phyloP scores from a whole-genome alignment of 2,113 vertebrate genomes.

The Diphyllodes magnificus region DNA sequence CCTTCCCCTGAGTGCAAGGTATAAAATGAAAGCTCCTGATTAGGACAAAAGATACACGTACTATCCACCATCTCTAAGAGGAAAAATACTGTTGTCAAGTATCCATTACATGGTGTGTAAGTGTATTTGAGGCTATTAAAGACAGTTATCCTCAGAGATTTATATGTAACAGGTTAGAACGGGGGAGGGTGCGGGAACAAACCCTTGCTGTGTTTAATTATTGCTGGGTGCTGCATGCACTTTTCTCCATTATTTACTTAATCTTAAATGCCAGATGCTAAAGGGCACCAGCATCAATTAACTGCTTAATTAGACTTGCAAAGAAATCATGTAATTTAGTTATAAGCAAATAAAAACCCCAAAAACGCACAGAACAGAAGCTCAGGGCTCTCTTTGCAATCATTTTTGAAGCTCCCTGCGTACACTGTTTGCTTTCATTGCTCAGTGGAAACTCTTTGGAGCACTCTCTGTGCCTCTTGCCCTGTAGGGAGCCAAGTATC shows the following conservation, averaged over 20 bases:
- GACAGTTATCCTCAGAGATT: not conserved
- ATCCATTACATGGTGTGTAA: not conserved
- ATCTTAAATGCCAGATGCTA: conserved; percentile 60
- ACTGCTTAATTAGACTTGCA: conserved; percentile 66
- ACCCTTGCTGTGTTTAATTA: conserved; percentile 21
- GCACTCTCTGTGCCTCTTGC: not conserved
- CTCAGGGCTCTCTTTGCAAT: conserved; percentile 13
- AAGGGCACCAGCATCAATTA: conserved; percentile 62
- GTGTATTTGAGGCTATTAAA: not conserved
- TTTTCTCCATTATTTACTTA: conserved; percentile 55
- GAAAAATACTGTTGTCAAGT: not conserved
- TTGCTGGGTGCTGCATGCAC: conserved; percentile 10
- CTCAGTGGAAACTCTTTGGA: not conserved
- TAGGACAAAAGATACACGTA: not conserved
- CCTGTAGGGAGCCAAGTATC: not conserved
- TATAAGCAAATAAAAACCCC: not conserved
- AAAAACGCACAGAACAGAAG: not conserved
- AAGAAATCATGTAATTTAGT: conserved; percentile 51
- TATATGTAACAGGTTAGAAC: not conserved
- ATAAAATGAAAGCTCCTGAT: not conserved
- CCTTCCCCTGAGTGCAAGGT: not conserved
- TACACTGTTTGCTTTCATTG: not conserved
- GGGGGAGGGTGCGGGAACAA: not conserved
- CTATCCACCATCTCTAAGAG: not conserved
- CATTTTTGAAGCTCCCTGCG: not conserved